A percentile compares a stretch with the other conserved stretches of the same genome.
These are phyloP conservation scores for Drosophila birchii DNA, from an alignment of 2,888 invertebrate genomes.

Conservation along the genomic window DNA sequence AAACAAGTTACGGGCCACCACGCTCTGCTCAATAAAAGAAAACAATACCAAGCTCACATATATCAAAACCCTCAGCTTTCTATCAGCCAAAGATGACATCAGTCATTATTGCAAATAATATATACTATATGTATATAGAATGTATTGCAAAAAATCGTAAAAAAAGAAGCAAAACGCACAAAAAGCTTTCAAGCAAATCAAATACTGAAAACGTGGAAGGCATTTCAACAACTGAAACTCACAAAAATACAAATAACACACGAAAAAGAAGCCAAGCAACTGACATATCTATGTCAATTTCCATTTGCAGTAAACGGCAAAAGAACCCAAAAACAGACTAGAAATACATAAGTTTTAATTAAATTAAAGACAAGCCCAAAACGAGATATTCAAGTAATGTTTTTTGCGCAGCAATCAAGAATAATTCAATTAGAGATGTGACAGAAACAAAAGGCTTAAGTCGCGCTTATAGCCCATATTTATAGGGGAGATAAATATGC, in stretches of 20 bases:
- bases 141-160: slow-evolving; percentile 26
- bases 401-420: slow-evolving; percentile 38
- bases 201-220: slow-evolving; percentile 57
- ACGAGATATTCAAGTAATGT: slow-evolving; percentile 8
- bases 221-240: slow-evolving; percentile 45
- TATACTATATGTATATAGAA: slow-evolving; percentile 20
- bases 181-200: slow-evolving; percentile 47
- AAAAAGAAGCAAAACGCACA: neutral
- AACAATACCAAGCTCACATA: slow-evolving; percentile 6
- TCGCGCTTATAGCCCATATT: slow-evolving; percentile 21
- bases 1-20: neutral
- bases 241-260: slow-evolving; percentile 23
- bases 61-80: slow-evolving; percentile 29
- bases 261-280: slow-evolving; percentile 57
- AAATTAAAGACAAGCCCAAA: slow-evolving; percentile 61
- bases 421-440: slow-evolving; percentile 41
- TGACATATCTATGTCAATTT: slow-evolving; percentile 65
- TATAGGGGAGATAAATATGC: slow-evolving; percentile 33
- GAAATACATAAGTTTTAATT: slow-evolving; percentile 59
- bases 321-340: slow-evolving; percentile 53
- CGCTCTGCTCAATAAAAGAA: slow-evolving; percentile 4
- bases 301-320: slow-evolving; percentile 52
- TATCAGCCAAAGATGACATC: slow-evolving; percentile 59
- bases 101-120: slow-evolving; percentile 58
- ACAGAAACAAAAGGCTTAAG: slow-evolving; percentile 23